Base-by-base conservation (phyloP, 2,888 invertebrate species). In the Mesorhabditis sp. region DNA sequence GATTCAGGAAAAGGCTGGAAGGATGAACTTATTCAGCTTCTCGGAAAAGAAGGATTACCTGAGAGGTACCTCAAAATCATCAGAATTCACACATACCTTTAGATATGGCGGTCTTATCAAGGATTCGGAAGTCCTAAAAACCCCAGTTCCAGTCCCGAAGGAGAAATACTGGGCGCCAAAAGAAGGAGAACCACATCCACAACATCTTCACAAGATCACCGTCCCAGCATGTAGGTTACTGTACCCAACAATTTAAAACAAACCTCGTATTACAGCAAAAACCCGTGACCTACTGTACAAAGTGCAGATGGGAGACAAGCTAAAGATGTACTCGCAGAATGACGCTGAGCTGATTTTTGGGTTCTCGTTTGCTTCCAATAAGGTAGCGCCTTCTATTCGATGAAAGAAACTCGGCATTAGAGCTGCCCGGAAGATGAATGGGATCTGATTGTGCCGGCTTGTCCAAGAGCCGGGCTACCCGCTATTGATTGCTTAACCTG, bases 21-120 rank as follows among this genome's bases (percentile, higher is more conserved):
- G 64, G 76, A 77, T 13, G 76, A 80, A 63, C 67, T 81, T 44
- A 63, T 74, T 41, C 70, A 77, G 58, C 72, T 78, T 43, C 68
- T 72, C 41, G 77, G 74, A 41, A 65, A 71, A 10, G 77, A 78
- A 4, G 73, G 74, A 58, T 72, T 81, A 28, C 81, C 81, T 4
- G 74, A 73, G 43, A 74, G n/a, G 58, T 50, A 10, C 28, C 28
- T 28, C 28, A 28, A 28, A 28, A 74, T 75, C 28, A 28, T 28
- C 28, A 28, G 28, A 28, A 28, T 28, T 28, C 28, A 28, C 28
- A 28, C 28, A 28, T 28, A 28, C 28, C 28, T 50, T 50, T 50
- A 50, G 76, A 66, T 81, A 78, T 70, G 81, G 81, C 42, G 81
- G 81, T 58, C 74, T 71, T 5, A 69, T 81, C 67, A 64, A 72